Conservation (phyloP, 1,140 invertebrate genomes). For the Magallana gigas region DNA sequence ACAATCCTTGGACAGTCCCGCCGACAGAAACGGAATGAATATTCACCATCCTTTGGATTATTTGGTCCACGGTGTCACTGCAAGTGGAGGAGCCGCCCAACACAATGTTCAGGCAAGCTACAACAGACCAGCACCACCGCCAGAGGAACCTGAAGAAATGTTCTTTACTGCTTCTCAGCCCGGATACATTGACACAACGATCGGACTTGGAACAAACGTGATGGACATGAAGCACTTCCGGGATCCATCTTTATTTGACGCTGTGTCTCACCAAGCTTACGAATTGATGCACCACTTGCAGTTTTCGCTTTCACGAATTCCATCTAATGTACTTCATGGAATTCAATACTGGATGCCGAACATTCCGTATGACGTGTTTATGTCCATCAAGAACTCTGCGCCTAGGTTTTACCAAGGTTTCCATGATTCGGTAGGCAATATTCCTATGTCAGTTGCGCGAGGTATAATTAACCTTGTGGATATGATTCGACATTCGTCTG, state of each 20-base stretch:
- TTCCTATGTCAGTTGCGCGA: neutral
- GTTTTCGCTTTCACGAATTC: neutral
- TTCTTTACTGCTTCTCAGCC: neutral
- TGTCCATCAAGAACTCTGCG: neutral
- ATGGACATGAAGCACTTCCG: conserved; percentile 2
- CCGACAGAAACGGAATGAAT: conserved; percentile 19
- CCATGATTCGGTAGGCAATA: neutral
- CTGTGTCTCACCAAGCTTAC: conserved; percentile 13
- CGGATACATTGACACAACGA: neutral
- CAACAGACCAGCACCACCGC: neutral
- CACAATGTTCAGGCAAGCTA: neutral
- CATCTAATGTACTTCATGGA: neutral
- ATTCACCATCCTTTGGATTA: neutral
- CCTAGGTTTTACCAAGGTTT: conserved; percentile 11
- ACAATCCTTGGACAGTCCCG: conserved; percentile 12
- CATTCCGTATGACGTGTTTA: neutral
- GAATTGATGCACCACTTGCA: neutral
- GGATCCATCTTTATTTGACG: neutral
- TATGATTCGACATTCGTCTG: neutral
- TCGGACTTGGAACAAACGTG: neutral
- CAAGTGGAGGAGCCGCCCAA: neutral
- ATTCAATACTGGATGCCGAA: neutral
- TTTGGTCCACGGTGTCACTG: neutral
- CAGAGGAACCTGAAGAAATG: conserved; percentile 4
- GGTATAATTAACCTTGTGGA: conserved; percentile 4